Evolutionary conservation across 2,113 vertebrate genomes (phyloP).

Genomic region (Muntiacus muntjak): DNA sequence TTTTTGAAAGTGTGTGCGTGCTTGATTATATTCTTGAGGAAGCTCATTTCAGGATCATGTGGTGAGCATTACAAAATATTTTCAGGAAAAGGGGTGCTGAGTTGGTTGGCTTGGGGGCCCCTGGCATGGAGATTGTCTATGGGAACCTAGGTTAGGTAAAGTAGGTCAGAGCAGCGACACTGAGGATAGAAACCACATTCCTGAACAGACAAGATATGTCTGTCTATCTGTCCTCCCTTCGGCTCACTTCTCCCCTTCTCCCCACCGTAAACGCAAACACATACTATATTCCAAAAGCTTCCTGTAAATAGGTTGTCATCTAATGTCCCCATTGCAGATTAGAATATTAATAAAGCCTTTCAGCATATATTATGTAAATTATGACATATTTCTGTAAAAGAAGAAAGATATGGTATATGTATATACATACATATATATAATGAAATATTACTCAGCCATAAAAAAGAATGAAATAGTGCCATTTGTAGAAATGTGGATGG

Average conservation of each 20-base stretch:
- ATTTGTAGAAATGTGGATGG: neutral
- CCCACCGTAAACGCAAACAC: neutral
- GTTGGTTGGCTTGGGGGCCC: neutral
- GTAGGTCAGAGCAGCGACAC: neutral
- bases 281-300: neutral
- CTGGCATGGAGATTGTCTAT: neutral
- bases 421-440: no score
- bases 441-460: neutral
- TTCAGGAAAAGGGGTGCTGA: neutral
- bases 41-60: neutral
- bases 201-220: neutral
- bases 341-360: neutral
- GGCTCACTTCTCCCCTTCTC: neutral
- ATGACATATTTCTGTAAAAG: neutral
- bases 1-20: neutral
- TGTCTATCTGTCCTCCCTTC: neutral
- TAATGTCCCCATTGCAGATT: neutral
- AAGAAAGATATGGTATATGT: neutral
- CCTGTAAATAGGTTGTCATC: neutral
- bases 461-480: neutral
- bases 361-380: neutral
- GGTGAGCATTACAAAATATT: neutral
- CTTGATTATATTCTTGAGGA: neutral
- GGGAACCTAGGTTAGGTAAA: neutral
- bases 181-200: neutral